Conservation (phyloP, 2,888 invertebrate species). For the Temnothorax unifasciatus region DNA sequence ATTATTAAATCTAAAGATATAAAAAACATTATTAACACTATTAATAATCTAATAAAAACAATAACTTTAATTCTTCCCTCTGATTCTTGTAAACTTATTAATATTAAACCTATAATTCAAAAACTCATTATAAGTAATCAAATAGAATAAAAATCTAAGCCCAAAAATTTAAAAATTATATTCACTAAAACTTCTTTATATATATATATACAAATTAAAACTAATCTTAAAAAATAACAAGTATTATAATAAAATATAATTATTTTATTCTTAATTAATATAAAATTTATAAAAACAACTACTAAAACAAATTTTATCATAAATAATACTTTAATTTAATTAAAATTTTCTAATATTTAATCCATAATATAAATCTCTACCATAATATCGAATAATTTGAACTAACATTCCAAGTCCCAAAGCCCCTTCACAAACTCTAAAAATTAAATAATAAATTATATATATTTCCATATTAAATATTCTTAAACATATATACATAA, state of each 20-base stretch:
- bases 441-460: slow-evolving; percentile 15
- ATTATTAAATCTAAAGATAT: too few relatives aligned
- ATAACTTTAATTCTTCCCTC: not conserved
- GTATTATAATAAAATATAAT: too few relatives aligned
- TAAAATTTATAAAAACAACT: too few relatives aligned
- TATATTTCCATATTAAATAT: slow-evolving; percentile 10
- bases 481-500: not conserved
- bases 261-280: too few relatives aligned
- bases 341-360: not conserved
- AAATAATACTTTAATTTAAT: not conserved
- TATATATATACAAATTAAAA: too few relatives aligned
- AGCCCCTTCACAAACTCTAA: not conserved
- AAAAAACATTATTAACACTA: too few relatives aligned
- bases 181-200: too few relatives aligned
- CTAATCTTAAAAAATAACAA: too few relatives aligned
- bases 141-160: too few relatives aligned
- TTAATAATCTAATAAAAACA: too few relatives aligned
- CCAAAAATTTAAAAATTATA: too few relatives aligned
- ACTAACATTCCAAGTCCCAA: not conserved
- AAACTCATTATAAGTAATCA: slow-evolving; percentile 42
- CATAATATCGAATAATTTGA: not conserved
- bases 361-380: not conserved
- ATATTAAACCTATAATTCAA: slow-evolving; percentile 84
- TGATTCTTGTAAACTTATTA: not conserved
- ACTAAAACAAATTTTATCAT: slow-evolving; percentile 81